These are phyloP conservation scores for Torymus aiolomorphi DNA, from an alignment of 2,888 invertebrate species.

Conservation along the genomic window DNA sequence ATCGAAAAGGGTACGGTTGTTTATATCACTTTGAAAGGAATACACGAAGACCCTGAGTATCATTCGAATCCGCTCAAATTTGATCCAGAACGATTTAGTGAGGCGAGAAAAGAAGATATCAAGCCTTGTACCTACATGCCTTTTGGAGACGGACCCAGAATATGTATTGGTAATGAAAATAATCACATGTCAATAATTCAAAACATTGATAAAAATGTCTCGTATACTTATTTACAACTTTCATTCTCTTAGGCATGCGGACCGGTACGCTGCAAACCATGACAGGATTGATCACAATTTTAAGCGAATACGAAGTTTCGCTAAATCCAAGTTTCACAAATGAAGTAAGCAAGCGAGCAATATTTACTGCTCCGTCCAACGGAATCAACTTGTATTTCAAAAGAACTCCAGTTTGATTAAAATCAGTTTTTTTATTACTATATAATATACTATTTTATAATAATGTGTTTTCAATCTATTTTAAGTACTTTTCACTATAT, in stretches of 20 bases:
- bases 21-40: slow-evolving; percentile 62
- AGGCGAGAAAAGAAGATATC: slow-evolving; percentile 65
- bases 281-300: no score
- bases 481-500: no score
- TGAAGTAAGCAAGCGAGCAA: slow-evolving; percentile 55
- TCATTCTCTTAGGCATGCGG: slow-evolving; percentile 61
- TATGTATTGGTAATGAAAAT: slow-evolving; percentile 63
- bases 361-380: slow-evolving; percentile 61
- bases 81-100: slow-evolving; percentile 69
- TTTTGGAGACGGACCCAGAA: no score
- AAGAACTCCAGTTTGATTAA: slow-evolving; percentile 49
- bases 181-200: no score
- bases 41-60: slow-evolving; percentile 65
- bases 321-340: slow-evolving; percentile 59
- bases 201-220: no score
- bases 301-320: slow-evolving; percentile 66
- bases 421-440: no score
- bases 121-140: slow-evolving; percentile 65
- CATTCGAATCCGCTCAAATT: slow-evolving; percentile 62
- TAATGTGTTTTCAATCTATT: no score
- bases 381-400: slow-evolving; percentile 60
- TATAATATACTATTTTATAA: no score
- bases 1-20: slow-evolving; percentile 67
- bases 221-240: not conserved
- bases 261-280: slow-evolving; percentile 64